phyloP scores from a whole-genome alignment of 2,888 invertebrate genomes.

The Scaptomyza polygonia region DNA sequence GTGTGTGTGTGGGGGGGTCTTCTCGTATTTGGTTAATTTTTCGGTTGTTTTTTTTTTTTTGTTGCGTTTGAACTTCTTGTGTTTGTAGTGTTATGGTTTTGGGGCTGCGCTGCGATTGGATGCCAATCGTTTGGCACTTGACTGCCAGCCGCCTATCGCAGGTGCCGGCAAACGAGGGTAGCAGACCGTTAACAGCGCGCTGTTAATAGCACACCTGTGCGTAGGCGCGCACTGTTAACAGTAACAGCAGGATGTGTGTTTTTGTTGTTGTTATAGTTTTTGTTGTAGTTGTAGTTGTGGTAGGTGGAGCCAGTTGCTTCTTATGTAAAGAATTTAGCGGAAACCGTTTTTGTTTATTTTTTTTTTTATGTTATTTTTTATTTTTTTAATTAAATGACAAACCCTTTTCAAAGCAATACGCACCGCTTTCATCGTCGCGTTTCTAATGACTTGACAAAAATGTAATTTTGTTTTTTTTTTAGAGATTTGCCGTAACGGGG shows the following conservation, averaged over 20 bases:
- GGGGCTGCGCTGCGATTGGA: constrained; percentile 70
- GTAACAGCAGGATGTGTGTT: neutral
- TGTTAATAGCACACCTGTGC: constrained; percentile 64
- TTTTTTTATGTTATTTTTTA: constrained; percentile 7
- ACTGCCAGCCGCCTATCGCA: constrained; percentile 74
- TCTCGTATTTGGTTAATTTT: constrained; percentile 39
- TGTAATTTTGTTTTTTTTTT: constrained; percentile 60
- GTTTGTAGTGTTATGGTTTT: constrained; percentile 25
- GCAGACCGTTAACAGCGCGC: constrained; percentile 48
- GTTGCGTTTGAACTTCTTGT: constrained; percentile 4
- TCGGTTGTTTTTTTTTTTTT: constrained; percentile 17
- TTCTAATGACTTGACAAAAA: constrained; percentile 68
- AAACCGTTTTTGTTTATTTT: neutral
- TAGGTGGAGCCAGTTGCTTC: constrained; percentile 63
- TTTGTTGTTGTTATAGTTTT: neutral
- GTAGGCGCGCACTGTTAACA: constrained; percentile 63
- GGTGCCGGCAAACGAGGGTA: constrained; percentile 70
- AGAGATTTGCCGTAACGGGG: constrained; percentile 28
- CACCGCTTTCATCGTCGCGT: constrained; percentile 43
- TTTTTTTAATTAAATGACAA: constrained; percentile 57
- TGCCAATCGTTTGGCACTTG: constrained; percentile 43
- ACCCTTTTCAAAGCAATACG: constrained; percentile 51
- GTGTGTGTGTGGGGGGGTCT: constrained; percentile 24
- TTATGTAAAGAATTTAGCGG: constrained; percentile 15
- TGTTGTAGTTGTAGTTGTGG: constrained; percentile 3